phyloP scores from a whole-genome alignment of 2,113 vertebrate genomes.

The Grammomys surdaster region DNA sequence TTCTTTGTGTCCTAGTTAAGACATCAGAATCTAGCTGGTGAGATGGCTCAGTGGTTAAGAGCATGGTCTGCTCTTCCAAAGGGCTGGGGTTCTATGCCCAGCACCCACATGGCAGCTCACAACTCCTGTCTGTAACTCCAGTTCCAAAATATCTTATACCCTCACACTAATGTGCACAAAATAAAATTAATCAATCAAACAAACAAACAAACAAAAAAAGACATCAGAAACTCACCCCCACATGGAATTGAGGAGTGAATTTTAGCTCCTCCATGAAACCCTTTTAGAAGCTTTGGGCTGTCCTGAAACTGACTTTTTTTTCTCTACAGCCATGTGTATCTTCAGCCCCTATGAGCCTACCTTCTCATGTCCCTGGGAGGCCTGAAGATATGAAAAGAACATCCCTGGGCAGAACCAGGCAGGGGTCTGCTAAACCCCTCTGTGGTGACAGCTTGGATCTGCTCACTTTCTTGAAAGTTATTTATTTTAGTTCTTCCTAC shows the following conservation, averaged over 20 bases:
- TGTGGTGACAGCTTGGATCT: not conserved
- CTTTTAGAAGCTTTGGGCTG: not conserved
- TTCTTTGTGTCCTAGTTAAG: not conserved
- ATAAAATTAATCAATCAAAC: no score
- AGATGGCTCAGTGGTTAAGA: no score
- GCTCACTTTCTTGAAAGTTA: not conserved
- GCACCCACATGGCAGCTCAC: no score
- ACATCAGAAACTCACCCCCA: not conserved
- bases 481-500: not conserved
- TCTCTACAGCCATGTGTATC: not conserved
- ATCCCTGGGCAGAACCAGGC: not conserved
- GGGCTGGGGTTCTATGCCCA: no score
- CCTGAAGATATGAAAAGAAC: not conserved
- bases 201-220: not conserved
- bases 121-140: no score
- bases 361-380: not conserved
- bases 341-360: fast-evolving
- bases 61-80: no score
- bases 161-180: no score
- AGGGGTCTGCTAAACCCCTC: not conserved
- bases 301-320: not conserved
- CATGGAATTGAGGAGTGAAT: not conserved
- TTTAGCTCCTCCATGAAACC: not conserved
- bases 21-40: not conserved
- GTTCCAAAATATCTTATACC: no score